Evolutionary conservation across 2,888 invertebrate genomes (phyloP).

Genomic region (Fissipunctia ypsillon): DNA sequence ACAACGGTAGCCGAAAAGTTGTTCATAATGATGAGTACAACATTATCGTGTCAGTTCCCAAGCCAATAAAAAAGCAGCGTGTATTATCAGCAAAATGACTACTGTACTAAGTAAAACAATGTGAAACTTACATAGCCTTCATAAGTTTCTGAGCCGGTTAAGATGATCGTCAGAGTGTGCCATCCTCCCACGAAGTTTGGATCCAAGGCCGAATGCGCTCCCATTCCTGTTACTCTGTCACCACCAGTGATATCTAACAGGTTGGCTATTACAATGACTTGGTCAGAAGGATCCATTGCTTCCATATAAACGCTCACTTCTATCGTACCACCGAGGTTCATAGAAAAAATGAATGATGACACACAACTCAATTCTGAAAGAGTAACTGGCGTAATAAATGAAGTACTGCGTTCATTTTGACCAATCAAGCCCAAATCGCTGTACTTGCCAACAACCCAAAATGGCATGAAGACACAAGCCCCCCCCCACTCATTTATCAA

Average conservation of each 20-base stretch:
- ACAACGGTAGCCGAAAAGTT: not conserved
- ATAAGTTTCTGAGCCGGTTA: conserved; percentile 23
- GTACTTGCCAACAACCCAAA: conserved; percentile 68
- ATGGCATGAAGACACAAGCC: conserved; percentile 55
- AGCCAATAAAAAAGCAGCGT: no score
- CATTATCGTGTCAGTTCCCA: no score
- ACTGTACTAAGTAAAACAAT: not conserved
- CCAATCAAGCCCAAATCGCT: conserved; percentile 34
- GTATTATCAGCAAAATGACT: not conserved
- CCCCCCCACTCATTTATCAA: conserved; percentile 67
- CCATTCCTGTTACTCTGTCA: conserved; percentile 4
- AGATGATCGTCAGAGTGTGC: conserved; percentile 14
- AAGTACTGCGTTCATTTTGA: conserved; percentile 65
- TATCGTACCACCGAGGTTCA: not conserved
- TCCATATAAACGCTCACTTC: conserved; percentile 30
- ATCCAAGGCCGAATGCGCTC: not conserved
- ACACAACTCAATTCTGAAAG: conserved; percentile 5
- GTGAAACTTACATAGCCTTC: conserved; percentile 45
- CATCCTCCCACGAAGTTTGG: conserved; percentile 18
- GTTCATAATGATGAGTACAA: no score
- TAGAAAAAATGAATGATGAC: conserved; percentile 17
- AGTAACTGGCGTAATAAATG: conserved; percentile 72
- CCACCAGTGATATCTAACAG: not conserved
- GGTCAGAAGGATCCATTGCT: not conserved
- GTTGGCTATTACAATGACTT: not conserved